Evolutionary conservation across 1,140 invertebrate genomes (phyloP).

Genomic region (Ganaspis sp.): DNA sequence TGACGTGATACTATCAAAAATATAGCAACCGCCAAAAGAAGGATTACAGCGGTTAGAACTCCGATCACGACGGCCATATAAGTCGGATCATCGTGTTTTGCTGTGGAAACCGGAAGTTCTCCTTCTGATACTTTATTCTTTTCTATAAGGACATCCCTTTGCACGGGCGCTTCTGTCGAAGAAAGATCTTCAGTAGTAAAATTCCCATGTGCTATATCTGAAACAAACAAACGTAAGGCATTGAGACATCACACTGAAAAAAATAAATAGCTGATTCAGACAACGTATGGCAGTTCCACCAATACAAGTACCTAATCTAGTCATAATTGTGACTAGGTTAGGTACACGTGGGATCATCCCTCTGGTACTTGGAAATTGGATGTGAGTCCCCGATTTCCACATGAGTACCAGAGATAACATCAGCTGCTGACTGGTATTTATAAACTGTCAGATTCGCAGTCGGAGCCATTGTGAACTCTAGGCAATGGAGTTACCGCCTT

Average conservation of each 20-base stretch:
- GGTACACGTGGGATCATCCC: no score
- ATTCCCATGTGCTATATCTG: slow-evolving; percentile 85
- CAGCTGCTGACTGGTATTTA: no score
- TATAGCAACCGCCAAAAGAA: slow-evolving; percentile 84
- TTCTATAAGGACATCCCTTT: slow-evolving; percentile 76
- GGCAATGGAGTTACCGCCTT: no score
- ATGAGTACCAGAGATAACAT: no score
- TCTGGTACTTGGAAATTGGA: neutral
- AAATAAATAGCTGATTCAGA: no score
- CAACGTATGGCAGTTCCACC: no score
- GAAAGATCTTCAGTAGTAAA: slow-evolving; percentile 80
- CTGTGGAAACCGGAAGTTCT: slow-evolving; percentile 80
- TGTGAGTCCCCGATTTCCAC: no score
- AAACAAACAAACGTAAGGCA: slow-evolving; percentile 36
- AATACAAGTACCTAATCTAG: no score
- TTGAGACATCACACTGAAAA: no score
- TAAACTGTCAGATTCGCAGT: no score
- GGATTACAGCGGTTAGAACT: slow-evolving; percentile 86
- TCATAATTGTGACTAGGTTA: no score
- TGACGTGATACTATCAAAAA: slow-evolving; percentile 87
- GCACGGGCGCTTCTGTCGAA: slow-evolving; percentile 70
- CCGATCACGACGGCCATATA: slow-evolving; percentile 90
- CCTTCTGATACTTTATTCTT: slow-evolving; percentile 76
- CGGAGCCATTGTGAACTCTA: no score
- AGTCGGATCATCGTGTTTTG: slow-evolving; percentile 83